Conservation (phyloP, 2,113 vertebrate species). For the Plotosus lineatus region DNA sequence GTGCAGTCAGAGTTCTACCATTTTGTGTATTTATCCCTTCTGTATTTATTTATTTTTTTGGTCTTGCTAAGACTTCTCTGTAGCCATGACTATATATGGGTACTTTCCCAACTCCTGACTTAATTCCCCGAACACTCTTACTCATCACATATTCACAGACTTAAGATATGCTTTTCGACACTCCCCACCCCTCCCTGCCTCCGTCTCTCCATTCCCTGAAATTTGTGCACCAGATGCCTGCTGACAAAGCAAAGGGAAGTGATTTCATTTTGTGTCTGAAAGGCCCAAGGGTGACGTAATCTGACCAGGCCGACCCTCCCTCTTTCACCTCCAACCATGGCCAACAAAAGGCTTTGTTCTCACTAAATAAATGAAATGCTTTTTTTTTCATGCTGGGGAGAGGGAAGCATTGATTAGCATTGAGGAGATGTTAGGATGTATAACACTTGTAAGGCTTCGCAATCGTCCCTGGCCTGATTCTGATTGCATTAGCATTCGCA, state of each 20-base stretch:
- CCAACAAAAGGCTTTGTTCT: constrained; percentile 49
- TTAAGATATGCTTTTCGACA: constrained; percentile 40
- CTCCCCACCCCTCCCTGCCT: background rate
- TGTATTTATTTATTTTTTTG: background rate
- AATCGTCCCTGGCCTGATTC: background rate
- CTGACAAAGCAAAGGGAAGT: constrained; percentile 44
- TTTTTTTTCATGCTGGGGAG: background rate
- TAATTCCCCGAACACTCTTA: constrained; percentile 38
- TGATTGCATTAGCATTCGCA: constrained; percentile 22
- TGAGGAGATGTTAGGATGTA: constrained; percentile 5
- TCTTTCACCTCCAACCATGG: background rate
- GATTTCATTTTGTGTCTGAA: constrained; percentile 49
- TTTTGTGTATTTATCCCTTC: constrained; percentile 9
- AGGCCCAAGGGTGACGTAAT: constrained; percentile 43
- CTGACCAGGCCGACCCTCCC: background rate
- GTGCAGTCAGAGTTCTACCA: background rate
- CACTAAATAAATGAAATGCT: background rate
- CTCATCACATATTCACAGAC: constrained; percentile 56
- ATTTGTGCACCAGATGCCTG: constrained; percentile 31
- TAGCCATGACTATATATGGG: constrained; percentile 54
- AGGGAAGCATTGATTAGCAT: background rate
- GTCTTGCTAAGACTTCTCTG: constrained; percentile 28
- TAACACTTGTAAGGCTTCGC: background rate
- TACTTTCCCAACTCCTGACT: constrained; percentile 40
- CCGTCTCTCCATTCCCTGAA: constrained; percentile 12